Evolutionary conservation across 2,797 vertebrate species (phyloP), one percentile per base, ranked within the genome.

Genomic region (Sebastes aleutianus): DNA sequence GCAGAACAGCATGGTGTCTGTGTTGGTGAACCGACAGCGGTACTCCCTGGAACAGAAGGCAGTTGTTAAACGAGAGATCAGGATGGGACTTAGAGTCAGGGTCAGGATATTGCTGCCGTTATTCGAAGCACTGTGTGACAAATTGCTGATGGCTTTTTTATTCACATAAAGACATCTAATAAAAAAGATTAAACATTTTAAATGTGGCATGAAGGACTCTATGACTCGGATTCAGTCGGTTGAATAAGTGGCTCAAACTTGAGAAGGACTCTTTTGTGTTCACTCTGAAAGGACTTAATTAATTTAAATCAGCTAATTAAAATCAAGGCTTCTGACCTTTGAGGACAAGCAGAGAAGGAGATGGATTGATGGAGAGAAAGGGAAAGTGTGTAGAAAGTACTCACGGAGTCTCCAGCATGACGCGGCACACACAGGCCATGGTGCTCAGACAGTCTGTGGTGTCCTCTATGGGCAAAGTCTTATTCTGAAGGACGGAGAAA

Each of bases 351-450:
- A 54, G 16, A 73, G 22, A 20, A 29, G 50, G 11, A 36, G 24
- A 72, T 18, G 20, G 29, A 31, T 63, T 9, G 57, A 32, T 8
- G 16, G 36, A 58, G 32, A 5, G 24, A 31, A 22, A 22, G 22
- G 16, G 4, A 50, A 54, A 59, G 12, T 2, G n/a, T 9, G 12
- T 18, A 47, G 14, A 3, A 34, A 79, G n/a, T 9, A 97, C 97
- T 96, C 90, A 98, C 97, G 97, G 97, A 53, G 97, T 98, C 93
- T 98, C 97, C 93, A 98, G 91, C 97, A 98, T 98, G 91, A 98
- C 97, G 56, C 97, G 95, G 87, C 97, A 98, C 85, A 98, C 97
- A 0, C 97, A 97, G 77, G 97, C 97, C 97, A 98, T 98, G 91
- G 97, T 98, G 95, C 97, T 98, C 91, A 98, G 95, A 85, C 97